Percentiles rank a stretch among this genome's conserved stretches.
phyloP scores from a whole-genome alignment of 2,888 invertebrate species.

The Smittia sp. region DNA sequence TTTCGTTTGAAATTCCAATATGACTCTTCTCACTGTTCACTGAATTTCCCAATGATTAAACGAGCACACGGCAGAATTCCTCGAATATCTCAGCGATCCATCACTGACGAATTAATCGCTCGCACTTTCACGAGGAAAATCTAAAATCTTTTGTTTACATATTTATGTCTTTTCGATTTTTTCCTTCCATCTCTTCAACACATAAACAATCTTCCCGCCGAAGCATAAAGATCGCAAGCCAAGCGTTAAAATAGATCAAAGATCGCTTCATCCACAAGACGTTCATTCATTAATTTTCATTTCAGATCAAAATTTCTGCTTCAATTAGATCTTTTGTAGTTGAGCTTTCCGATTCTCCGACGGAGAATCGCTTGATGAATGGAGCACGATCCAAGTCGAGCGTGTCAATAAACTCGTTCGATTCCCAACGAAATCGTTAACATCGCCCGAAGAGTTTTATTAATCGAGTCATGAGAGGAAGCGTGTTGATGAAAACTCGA shows the following conservation, averaged over 20 bases:
- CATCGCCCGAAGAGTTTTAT: background rate
- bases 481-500: background rate
- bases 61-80: background rate
- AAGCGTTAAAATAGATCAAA: constrained; percentile 27
- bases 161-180: constrained; percentile 37
- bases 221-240: constrained; percentile 20
- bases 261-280: background rate
- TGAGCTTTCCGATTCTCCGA: background rate
- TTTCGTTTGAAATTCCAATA: background rate
- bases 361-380: constrained; percentile 12
- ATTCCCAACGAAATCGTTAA: constrained; percentile 5
- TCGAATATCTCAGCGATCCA: background rate
- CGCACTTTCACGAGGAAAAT: constrained; percentile 9
- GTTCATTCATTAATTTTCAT: constrained; percentile 20
- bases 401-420: constrained; percentile 20
- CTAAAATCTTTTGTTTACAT: constrained; percentile 33
- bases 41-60: background rate
- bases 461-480: background rate
- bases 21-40: background rate
- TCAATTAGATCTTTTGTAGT: constrained; percentile 22
- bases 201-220: constrained; percentile 32
- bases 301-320: background rate
- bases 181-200: constrained; percentile 31
- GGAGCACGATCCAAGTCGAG: background rate
- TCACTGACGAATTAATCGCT: background rate